A percentile compares a stretch with the other conserved stretches of the same genome.
Conservation (phyloP, 2,113 vertebrate species). For the Tupaia chinensis region DNA sequence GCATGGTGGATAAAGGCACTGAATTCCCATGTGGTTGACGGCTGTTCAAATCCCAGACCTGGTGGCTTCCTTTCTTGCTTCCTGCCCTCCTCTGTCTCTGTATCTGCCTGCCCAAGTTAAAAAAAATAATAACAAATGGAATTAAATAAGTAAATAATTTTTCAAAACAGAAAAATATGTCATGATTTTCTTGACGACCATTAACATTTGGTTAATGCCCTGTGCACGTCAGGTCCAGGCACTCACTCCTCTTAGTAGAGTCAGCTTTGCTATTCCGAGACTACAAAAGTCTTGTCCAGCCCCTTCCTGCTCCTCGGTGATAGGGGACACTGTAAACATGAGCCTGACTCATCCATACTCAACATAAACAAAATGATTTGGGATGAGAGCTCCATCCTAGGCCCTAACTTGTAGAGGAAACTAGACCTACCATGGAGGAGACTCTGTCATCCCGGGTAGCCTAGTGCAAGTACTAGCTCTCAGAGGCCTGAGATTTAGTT, state of each 20-base stretch:
- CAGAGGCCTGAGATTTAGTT: neutral
- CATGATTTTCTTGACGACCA: too few relatives aligned
- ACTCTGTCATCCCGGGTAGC: neutral
- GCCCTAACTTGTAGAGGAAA: neutral
- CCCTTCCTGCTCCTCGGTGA: neutral
- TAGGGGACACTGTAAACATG: neutral
- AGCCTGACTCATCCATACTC: neutral
- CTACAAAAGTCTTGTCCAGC: neutral
- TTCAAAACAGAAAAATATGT: too few relatives aligned
- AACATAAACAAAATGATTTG: neutral
- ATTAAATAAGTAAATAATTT: too few relatives aligned
- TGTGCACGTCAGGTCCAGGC: neutral
- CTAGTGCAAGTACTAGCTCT: neutral
- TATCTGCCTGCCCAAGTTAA: too few relatives aligned
- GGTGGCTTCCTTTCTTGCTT: too few relatives aligned
- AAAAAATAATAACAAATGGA: too few relatives aligned
- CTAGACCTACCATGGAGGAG: neutral
- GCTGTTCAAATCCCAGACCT: too few relatives aligned
- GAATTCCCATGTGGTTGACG: too few relatives aligned
- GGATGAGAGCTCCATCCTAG: neutral
- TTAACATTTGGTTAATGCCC: neutral
- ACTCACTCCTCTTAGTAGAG: neutral
- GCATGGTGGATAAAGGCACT: too few relatives aligned
- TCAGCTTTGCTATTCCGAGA: neutral
- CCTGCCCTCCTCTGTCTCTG: too few relatives aligned